Conservation (phyloP, 2,888 invertebrate genomes). For the Arge pagana region DNA sequence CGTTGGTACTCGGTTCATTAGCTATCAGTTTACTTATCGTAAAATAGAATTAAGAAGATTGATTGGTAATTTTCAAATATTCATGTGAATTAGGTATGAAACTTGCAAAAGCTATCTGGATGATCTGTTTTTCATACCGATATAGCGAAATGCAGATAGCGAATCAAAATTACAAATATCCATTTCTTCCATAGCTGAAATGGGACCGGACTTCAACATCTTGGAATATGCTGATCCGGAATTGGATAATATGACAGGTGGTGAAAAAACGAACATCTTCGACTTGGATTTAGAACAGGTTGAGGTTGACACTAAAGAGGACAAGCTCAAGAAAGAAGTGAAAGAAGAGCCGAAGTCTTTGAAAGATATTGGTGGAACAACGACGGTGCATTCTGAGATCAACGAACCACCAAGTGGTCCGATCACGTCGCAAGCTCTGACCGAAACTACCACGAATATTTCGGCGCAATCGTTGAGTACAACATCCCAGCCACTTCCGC, state of each 20-base stretch:
- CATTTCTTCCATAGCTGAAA: no score
- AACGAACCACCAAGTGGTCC: constrained; percentile 32
- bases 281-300: constrained; percentile 84
- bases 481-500: constrained; percentile 40
- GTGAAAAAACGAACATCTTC: constrained; percentile 82
- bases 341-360: constrained; percentile 48
- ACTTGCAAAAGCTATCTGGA: no score
- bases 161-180: no score
- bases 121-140: no score
- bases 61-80: no score
- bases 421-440: constrained; percentile 35
- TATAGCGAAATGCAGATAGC: no score
- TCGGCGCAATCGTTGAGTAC: constrained; percentile 40
- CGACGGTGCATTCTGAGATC: constrained; percentile 39
- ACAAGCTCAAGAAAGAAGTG: constrained; percentile 59
- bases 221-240: constrained; percentile 95
- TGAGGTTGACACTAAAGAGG: constrained; percentile 69
- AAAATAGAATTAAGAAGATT: no score
- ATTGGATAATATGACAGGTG: constrained; percentile 77
- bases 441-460: constrained; percentile 39
- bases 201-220: constrained; percentile 94
- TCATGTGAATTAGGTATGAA: no score
- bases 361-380: constrained; percentile 34
- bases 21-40: no score
- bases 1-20: no score